Evolutionary conservation across 2,888 invertebrate species (phyloP), one percentile per base, ranked within the genome.

Genomic region (Harmothoe impar): DNA sequence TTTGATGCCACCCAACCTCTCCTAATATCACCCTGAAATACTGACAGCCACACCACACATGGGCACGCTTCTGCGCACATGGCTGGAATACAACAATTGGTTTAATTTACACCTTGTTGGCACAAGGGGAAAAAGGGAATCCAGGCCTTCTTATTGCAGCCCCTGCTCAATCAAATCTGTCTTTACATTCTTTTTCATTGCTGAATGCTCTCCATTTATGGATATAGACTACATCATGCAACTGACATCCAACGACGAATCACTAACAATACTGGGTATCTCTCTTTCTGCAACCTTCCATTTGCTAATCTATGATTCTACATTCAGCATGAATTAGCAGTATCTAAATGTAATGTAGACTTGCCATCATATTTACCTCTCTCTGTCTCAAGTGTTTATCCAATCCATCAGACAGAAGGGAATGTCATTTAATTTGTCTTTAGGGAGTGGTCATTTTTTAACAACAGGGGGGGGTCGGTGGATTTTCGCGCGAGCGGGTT

Each of bases 31-130:
- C 62, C 62, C 62, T 10, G 3, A n/a, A n/a, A 62, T n/a, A 62
- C 62, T 62, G 23, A 62, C 62, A 62, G 20, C 62, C n/a, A n/a
- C 62, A n/a, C 62, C 20, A 3, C n/a, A 3, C 23, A 62, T 62
- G 62, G 7, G 5, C 62, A 62, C 20, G 3, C 62, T 62, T n/a
- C 23, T 62, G 23, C 3, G n/a, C 62, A n/a, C 62, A n/a, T 15
- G 20, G 3, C 62, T 62, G 62, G 72, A 72, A 72, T 72, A 25
- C 72, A 72, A 29, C 25, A 72, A 72, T 72, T 72, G 29, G 72
- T 72, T 72, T 72, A 72, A 72, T 72, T 72, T 72, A 72, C 29
- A 15, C 72, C 72, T 29, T 72, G 31, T 72, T 72, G 72, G 31
- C 72, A 29, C 72, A n/a, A 72, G 25, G 15, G 29, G 25, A 29